A percentile compares a stretch with the other conserved stretches of the same genome.
Evolutionary conservation across 2,888 invertebrate genomes (phyloP).

Genomic region (Malacosoma neustria): DNA sequence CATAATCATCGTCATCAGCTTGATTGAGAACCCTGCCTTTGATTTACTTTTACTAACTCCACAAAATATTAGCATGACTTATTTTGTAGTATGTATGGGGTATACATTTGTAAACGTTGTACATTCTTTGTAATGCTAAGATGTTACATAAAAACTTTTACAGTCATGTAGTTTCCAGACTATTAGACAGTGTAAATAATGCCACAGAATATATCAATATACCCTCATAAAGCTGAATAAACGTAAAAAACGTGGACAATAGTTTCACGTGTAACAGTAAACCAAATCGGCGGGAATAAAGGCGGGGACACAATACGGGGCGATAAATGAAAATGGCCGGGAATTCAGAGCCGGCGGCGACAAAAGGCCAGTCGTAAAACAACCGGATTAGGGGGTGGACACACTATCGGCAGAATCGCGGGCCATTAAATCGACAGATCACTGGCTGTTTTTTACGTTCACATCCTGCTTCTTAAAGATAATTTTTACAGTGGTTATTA

Average conservation of each 20-base stretch:
- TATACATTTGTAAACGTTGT: too few relatives aligned
- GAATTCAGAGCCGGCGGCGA: slow-evolving; percentile 44
- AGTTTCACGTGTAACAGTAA: slow-evolving; percentile 23
- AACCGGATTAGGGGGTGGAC: slow-evolving; percentile 56
- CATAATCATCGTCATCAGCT: too few relatives aligned
- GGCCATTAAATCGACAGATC: slow-evolving; percentile 17
- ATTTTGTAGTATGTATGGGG: too few relatives aligned
- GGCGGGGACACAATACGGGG: slow-evolving; percentile 35
- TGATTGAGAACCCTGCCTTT: too few relatives aligned
- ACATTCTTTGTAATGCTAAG: too few relatives aligned
- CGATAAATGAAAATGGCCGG: slow-evolving; percentile 57
- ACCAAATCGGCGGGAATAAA: slow-evolving; percentile 32
- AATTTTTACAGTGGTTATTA: too few relatives aligned
- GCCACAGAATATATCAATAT: neutral
- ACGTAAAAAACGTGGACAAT: slow-evolving; percentile 3
- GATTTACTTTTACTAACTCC: too few relatives aligned
- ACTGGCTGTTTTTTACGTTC: too few relatives aligned
- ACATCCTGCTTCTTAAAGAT: too few relatives aligned
- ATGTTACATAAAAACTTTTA: too few relatives aligned
- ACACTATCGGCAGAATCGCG: slow-evolving; percentile 20
- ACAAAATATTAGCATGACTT: too few relatives aligned
- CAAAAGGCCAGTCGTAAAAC: slow-evolving; percentile 59
- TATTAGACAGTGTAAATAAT: neutral
- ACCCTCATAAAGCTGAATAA: neutral
- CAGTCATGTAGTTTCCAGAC: neutral